Evolutionary conservation across 2,888 invertebrate genomes (phyloP).

Genomic region (Melinopterus prodromus): DNA sequence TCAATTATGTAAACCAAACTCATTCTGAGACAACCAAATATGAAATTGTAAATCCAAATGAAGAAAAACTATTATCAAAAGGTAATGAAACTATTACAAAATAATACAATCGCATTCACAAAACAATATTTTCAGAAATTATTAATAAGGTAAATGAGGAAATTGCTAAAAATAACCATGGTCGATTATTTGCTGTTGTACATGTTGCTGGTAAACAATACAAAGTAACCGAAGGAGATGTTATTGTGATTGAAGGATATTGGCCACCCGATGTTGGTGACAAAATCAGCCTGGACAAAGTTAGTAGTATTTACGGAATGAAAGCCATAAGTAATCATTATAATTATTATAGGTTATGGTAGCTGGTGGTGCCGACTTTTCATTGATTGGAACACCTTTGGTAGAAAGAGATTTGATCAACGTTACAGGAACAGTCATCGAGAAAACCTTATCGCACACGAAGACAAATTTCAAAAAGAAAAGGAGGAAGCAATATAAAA

Average conservation of each 20-base stretch:
- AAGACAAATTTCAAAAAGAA: slow-evolving; percentile 80
- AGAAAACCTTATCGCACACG: slow-evolving; percentile 83
- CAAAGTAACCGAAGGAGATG: slow-evolving; percentile 85
- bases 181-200: slow-evolving; percentile 82
- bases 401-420: slow-evolving; percentile 76
- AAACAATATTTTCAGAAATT: slow-evolving; percentile 58
- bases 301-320: slow-evolving; percentile 43
- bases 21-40: slow-evolving; percentile 44
- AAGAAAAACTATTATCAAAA: slow-evolving; percentile 46
- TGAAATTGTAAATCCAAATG: slow-evolving; percentile 53
- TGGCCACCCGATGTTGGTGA: slow-evolving; percentile 87
- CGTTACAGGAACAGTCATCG: slow-evolving; percentile 83
- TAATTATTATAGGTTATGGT: slow-evolving; percentile 66
- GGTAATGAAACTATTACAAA: slow-evolving; percentile 39
- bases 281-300: slow-evolving; percentile 82
- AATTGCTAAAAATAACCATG: slow-evolving; percentile 64
- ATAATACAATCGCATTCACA: neutral
- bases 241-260: slow-evolving; percentile 81
- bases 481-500: slow-evolving; percentile 78
- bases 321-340: slow-evolving; percentile 10
- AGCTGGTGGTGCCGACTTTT: slow-evolving; percentile 82
- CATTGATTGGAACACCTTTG: slow-evolving; percentile 81
- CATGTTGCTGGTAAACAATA: slow-evolving; percentile 85
- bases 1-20: neutral
- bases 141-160: slow-evolving; percentile 71